Base-by-base conservation (phyloP, 2,797 vertebrate species). In the Echiichthys vipera region DNA sequence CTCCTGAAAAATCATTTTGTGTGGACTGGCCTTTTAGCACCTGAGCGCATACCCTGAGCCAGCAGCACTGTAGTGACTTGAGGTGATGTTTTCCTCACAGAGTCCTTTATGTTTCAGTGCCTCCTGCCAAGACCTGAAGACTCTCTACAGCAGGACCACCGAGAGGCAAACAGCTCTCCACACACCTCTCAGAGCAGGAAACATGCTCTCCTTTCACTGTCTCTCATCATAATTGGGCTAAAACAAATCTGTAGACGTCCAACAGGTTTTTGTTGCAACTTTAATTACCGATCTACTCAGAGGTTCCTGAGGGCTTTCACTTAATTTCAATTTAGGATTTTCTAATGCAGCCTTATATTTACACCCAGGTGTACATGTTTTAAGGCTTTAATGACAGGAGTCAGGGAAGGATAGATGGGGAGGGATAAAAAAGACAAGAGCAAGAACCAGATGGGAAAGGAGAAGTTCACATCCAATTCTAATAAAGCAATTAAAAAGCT, bases 81-180 rank as follows among this genome's bases (percentile, higher is more conserved):
- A 73, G 73, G 59, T 53, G 76, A 80, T 66, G 68, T 71, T 73
- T 85, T 77, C 77, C 50, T 80, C 62, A 34, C 66, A 62, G 13
- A 49, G 45, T 65, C 58, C 27, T 79, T 77, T 83, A 71, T 55
- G 74, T 61, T 57, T 65, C 61, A 0, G 63, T 37, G 61, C 67
- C 1, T 78, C 40, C 70, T 59, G 65, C 74, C 40, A 61, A 67
- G 51, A 71, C 62, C 65, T 36, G 57, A 34, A 51, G 57, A 18
- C 36, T 70, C 55, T 59, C 20, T 34, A 18, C 71, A 65, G 42
- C 49, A 32, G 39, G 53, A 46, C 45, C 59, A 59, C 65, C 55
- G n/a, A 42, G 56, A 69, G 66, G 53, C 24, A 13, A 72, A 71
- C 63, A 50, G 12, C 58, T 56, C 30, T 39, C 11, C 55, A 62